Evolutionary conservation across 2,888 invertebrate species (phyloP), one percentile per base, ranked within the genome.

Genomic region (Tiliacea aurago): DNA sequence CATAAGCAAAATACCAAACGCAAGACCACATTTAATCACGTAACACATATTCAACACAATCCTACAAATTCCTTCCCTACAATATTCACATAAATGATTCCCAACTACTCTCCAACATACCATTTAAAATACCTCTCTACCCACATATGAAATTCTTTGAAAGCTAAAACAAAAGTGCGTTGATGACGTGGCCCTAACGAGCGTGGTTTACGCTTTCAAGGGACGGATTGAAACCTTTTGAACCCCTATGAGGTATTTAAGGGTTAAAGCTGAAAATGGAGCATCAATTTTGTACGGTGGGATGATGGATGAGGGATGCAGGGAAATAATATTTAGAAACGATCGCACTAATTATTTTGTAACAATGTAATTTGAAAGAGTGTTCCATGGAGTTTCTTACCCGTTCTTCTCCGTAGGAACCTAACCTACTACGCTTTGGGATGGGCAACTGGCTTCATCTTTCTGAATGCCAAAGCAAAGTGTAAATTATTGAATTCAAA

Each of bases 101-200:
- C 41, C 13, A 65, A 65, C 73, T 75, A 75, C 51, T 53, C n/a
- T 28, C 20, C 4, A 13, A 11, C n/a, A 53, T 37, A 41, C 45
- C 13, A 43, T 51, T 33, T 64, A 64, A 69, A 81, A 76, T 76
- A 81, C 33, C 63, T 28, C 11, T 20, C 49, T 64, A 65, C 65
- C 79, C 33, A 55, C 63, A 77, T 43, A 77, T 37, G 62, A 69
- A 73, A 58, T 81, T 70, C 76, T 81, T 76, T 84, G 64, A 45
- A 62, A 45, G 37, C 56, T 28, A 23, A 67, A 82, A 85, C 85
- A 85, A 87, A 82, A 80, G 83, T 79, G 66, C 77, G 84, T 80
- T 85, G 85, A 85, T 85, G 85, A 85, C 85, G 68, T 65, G 73
- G 51, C 28, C 43, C 61, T 86, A 85, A 85, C 80, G 80, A 87